Base-by-base conservation (phyloP, 2,797 vertebrate species). In the Loris lydekkerianus region DNA sequence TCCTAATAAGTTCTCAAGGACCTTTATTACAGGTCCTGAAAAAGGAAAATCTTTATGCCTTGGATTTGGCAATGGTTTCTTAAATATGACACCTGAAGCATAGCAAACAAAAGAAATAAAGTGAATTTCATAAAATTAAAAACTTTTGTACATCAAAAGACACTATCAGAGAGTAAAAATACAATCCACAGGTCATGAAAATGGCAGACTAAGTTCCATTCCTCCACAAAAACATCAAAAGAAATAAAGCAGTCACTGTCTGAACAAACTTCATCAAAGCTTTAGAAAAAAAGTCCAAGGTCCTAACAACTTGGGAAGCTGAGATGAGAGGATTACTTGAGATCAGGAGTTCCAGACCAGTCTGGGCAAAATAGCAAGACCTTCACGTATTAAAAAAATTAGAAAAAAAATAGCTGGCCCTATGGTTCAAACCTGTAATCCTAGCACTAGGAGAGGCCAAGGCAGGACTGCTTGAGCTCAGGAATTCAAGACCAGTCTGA, bases 71-170 rank as follows among this genome's bases (percentile, higher is more conserved):
- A 92, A 93, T 1, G 8, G 25, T 69, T 89, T 89, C 75, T 70
- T 87, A 93, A 86, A 77, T 72, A 75, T 58, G 49, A 86, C 88
- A 95, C 29, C 81, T 75, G 70, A 86, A 92, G 46, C 20, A 91
- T 27, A 80, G 73, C 14, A 13, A 86, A 94, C 40, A 80, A 72
- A 49, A 18, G 43, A 83, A 90, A 72, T 80, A 82, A 78, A 95
- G 46, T 21, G 2, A 20, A 80, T 34, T 72, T 73, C 49, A 91
- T 43, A 31, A 81, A 72, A 70, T 46, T 29, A 61, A 61, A 61
- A 25, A 61, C 21, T 72, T 67, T 7, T 56, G 15, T 27, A 58
- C 49, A 63, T 56, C 40, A 27, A 73, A 91, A 40, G 31, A 86
- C 11, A 40, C 53, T 40, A 81, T 20, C 20, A 70, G 15, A 88